These are phyloP conservation scores for Caenorhabditis inopinata DNA, from an alignment of 1,140 invertebrate genomes.

Conservation along the genomic window DNA sequence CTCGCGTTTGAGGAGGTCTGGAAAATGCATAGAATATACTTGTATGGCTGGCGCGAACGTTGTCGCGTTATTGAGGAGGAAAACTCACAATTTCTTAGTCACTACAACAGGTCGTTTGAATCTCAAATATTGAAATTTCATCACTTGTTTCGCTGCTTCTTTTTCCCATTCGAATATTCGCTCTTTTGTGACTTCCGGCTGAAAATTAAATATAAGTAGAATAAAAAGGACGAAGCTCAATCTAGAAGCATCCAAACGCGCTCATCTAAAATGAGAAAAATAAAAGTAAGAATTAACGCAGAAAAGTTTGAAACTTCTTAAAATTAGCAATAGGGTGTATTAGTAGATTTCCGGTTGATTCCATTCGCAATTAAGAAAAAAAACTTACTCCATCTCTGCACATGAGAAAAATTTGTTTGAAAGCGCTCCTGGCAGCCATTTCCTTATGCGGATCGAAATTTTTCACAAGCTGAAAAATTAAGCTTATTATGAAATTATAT, in stretches of 20 bases:
- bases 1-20: background rate
- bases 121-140: background rate
- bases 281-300: too few relatives aligned
- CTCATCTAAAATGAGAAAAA: too few relatives aligned
- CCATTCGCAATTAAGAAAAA: background rate
- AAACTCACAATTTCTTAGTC: background rate
- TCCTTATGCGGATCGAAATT: background rate
- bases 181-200: background rate
- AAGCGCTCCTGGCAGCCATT: background rate
- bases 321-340: too few relatives aligned
- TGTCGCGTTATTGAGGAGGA: background rate
- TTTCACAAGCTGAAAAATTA: background rate
- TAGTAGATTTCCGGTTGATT: too few relatives aligned
- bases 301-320: background rate
- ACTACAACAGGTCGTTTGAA: background rate
- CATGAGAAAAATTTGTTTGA: background rate
- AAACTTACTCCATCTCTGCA: background rate
- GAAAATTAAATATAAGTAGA: too few relatives aligned
- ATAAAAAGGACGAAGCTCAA: too few relatives aligned
- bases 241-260: too few relatives aligned
- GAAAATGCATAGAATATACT: too few relatives aligned
- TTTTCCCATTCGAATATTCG: background rate
- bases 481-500: too few relatives aligned
- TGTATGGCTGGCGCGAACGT: too few relatives aligned
- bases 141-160: background rate